Conservation (phyloP, 2,113 vertebrate genomes). For the Saguinus imperator region DNA sequence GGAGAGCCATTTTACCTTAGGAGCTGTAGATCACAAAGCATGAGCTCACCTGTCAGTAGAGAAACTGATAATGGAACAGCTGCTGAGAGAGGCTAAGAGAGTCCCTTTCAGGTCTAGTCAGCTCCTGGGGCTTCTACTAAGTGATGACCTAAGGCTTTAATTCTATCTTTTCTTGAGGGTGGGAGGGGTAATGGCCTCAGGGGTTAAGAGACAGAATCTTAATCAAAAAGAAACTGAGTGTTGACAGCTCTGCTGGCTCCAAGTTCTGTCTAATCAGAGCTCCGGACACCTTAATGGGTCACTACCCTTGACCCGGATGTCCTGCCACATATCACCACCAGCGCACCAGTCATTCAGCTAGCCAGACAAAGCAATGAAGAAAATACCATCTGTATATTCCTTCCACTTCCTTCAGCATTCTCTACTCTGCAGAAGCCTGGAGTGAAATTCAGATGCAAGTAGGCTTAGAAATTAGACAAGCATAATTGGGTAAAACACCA, state of each 20-base stretch:
- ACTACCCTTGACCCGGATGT: slow-evolving; percentile 55
- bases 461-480: slow-evolving; percentile 16
- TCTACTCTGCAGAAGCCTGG: not conserved
- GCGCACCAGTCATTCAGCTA: not conserved
- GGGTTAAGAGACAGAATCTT: slow-evolving; percentile 48
- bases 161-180: slow-evolving; percentile 53
- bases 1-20: not conserved
- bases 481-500: not conserved
- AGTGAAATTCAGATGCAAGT: slow-evolving; percentile 41
- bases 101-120: not conserved
- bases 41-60: not conserved
- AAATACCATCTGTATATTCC: not conserved
- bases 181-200: slow-evolving; percentile 44
- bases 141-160: slow-evolving; percentile 46
- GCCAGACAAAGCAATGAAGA: slow-evolving; percentile 39
- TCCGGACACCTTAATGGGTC: slow-evolving; percentile 61
- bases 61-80: slow-evolving; percentile 11
- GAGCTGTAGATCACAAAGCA: not conserved
- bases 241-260: slow-evolving; percentile 51
- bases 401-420: not conserved
- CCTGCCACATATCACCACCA: slow-evolving; percentile 2
- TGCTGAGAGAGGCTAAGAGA: not conserved
- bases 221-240: slow-evolving; percentile 55
- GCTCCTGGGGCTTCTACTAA: slow-evolving; percentile 1
- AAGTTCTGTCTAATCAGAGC: slow-evolving; percentile 45